Evolutionary conservation across 2,797 vertebrate species (phyloP).

Genomic region (Mus minutoides): DNA sequence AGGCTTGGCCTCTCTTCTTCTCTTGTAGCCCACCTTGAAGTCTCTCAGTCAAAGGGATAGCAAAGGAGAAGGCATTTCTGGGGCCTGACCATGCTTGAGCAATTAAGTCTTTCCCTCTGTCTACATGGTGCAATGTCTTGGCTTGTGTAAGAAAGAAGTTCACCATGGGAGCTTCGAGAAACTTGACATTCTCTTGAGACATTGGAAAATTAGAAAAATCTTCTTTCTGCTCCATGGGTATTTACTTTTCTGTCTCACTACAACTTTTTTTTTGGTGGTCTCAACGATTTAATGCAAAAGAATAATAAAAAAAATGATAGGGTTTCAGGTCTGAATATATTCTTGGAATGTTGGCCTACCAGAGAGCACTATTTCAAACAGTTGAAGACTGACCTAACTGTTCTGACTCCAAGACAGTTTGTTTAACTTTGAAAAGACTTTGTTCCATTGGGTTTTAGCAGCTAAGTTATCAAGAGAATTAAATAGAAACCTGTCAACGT

Average conservation of each 20-base stretch:
- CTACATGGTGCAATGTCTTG: too few species aligned
- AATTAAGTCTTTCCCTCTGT: too few species aligned
- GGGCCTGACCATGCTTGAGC: too few species aligned
- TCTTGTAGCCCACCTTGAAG: too few species aligned
- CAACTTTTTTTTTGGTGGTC: conserved; percentile 76
- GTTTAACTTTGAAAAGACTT: conserved; percentile 32
- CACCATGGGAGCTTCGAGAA: too few species aligned
- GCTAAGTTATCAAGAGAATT: background rate
- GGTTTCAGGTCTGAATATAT: background rate
- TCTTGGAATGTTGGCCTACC: conserved; percentile 42
- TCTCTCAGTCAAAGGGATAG: too few species aligned
- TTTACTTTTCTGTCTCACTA: conserved; percentile 79
- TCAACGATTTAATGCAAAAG: conserved; percentile 66
- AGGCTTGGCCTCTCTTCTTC: too few species aligned
- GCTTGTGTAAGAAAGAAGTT: too few species aligned
- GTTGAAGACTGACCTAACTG: background rate
- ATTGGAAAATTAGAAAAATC: too few species aligned
- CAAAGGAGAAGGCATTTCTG: too few species aligned
- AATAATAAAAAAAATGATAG: background rate
- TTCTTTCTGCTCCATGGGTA: too few species aligned
- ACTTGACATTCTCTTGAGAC: too few species aligned
- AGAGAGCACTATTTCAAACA: background rate
- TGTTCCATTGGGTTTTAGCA: background rate
- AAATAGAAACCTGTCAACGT: conserved; percentile 4
- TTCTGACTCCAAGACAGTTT: conserved; percentile 1